Evolutionary conservation across 2,888 invertebrate genomes (phyloP), one percentile per base, ranked within the genome.

Genomic region (Papilio demoleus): DNA sequence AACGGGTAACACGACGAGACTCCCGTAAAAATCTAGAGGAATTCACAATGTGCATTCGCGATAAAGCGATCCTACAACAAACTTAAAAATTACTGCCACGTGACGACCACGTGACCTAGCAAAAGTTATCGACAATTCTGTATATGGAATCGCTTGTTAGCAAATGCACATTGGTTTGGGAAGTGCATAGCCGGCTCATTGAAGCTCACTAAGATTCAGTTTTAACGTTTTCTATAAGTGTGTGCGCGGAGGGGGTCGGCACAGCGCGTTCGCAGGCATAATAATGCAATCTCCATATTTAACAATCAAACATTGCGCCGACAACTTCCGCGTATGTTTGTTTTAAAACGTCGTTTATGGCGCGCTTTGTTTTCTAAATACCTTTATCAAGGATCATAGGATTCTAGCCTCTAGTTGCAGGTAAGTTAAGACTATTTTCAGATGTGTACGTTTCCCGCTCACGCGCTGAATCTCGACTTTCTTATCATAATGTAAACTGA

Each of bases 401-500:
- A 64, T 19, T 64, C n/a, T 45, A 19, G 36, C 4, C 58, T 45
- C 27, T 64, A 58, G 4, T 6, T 1, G 3, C 17, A n/a, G 19
- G 22, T 9, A 9, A 14, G 19, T 67, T 27, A 19, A 38, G 67
- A 17, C 5, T 40, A 40, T 34, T 62, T 42, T 42, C 24, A n/a
- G 24, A 17, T 4, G 56, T 24, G 38, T n/a, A 3, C 34, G 3
- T 17, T n/a, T 11, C 11, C 38, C 31, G 45, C 63, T 47, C 45
- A 22, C 62, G 56, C 47, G 58, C 27, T 42, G 24, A 40, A 40
- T 65, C 69, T 42, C 38, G 50, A 34, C 31, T 50, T 56, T 17
- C 65, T 69, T 69, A 69, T 69, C 69, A 65, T 31, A 65, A 61
- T 60, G 65, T 65, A 69, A 69, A 69, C 69, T 61, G 58, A 63